phyloP scores from a whole-genome alignment of 30 jellyfish, hydroid and myxozoan species.

The Pseudorhiza aurosa region DNA sequence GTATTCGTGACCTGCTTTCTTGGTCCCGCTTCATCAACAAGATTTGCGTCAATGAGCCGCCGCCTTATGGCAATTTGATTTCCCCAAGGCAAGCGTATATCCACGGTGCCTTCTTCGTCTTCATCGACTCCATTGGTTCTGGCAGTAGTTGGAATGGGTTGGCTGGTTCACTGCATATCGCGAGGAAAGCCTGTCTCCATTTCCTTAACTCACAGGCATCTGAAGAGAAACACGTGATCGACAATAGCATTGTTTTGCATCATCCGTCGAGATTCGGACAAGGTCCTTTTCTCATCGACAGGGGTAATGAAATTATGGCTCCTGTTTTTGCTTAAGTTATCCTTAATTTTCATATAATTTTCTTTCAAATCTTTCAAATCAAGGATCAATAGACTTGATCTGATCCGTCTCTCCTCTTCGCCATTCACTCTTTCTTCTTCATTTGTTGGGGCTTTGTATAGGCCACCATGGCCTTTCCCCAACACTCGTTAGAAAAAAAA shows the following conservation, averaged over 20 bases:
- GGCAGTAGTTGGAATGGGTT: conserved; percentile 65
- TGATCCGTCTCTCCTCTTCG: no score
- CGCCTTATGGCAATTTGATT: not conserved
- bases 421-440: no score
- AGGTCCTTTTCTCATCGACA: conserved; percentile 57
- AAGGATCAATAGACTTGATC: no score
- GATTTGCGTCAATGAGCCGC: conserved; percentile 8
- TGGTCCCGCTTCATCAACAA: conserved; percentile 87
- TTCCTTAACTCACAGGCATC: conserved; percentile 27
- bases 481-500: no score
- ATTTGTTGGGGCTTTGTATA: no score
- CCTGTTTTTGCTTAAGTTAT: no score
- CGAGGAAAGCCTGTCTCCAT: conserved; percentile 37
- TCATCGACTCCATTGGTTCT: conserved; percentile 92
- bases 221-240: not conserved
- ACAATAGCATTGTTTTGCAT: conserved; percentile 3
- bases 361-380: no score
- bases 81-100: conserved; percentile 71
- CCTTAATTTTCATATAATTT: no score
- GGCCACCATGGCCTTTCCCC: no score
- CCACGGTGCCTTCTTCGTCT: conserved; percentile 91
- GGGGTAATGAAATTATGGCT: conserved; percentile 50
- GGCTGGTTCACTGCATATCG: conserved; percentile 18
- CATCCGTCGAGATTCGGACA: conserved; percentile 63
- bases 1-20: conserved; percentile 84